Percentiles rank a stretch among this genome's conserved stretches.
Conservation (phyloP, 2,797 vertebrate species). For the Tapera naevia region DNA sequence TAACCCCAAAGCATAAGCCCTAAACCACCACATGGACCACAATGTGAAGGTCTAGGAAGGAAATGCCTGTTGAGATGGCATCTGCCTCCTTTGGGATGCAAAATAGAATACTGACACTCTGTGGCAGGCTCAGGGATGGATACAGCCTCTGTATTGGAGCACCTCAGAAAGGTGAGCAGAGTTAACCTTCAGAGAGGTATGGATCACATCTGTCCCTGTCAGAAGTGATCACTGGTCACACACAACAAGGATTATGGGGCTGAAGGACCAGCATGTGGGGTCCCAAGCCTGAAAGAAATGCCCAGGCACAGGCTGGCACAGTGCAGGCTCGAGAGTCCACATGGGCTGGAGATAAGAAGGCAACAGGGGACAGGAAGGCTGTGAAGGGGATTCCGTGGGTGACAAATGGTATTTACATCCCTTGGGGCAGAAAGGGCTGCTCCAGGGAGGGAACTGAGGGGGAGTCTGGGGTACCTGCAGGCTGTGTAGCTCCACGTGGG, state of each 20-base stretch:
- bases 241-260: neutral
- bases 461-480: constrained; percentile 80
- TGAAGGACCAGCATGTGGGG: neutral
- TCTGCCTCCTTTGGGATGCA: neutral
- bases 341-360: neutral
- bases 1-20: neutral
- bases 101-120: neutral
- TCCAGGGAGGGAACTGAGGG: neutral
- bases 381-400: neutral
- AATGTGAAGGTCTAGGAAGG: neutral
- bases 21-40: neutral
- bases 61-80: neutral
- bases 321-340: accelerated
- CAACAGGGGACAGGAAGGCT: neutral
- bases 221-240: neutral
- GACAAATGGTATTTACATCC: accelerated
- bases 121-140: neutral
- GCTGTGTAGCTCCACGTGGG: constrained; percentile 85
- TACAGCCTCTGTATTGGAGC: neutral
- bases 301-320: neutral
- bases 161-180: neutral
- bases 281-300: neutral
- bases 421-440: neutral
- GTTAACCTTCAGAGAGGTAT: neutral
- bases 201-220: neutral